These are phyloP conservation scores for Paratilapia polleni DNA, from an alignment of 2,113 vertebrate species.

Conservation along the genomic window DNA sequence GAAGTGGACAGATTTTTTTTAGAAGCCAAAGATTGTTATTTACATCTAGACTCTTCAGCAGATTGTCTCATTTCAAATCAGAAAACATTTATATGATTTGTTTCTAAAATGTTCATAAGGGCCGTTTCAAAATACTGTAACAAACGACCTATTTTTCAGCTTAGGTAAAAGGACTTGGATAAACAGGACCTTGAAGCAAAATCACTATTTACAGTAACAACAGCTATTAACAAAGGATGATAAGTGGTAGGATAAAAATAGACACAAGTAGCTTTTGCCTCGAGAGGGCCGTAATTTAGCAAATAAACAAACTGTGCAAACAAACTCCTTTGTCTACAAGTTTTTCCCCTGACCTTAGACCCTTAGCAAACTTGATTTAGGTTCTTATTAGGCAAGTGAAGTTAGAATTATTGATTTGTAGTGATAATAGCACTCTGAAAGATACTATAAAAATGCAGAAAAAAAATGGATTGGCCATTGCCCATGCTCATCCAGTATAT, in stretches of 20 bases:
- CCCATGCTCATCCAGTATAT: neutral
- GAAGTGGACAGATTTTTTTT: neutral
- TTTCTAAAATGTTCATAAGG: neutral
- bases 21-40: neutral
- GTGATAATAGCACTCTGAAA: neutral
- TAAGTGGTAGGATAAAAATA: slow-evolving; percentile 34
- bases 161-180: slow-evolving; percentile 33
- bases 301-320: slow-evolving; percentile 21
- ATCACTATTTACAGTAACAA: slow-evolving; percentile 42
- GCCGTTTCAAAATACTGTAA: slow-evolving; percentile 23
- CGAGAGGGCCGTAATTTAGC: slow-evolving; percentile 24
- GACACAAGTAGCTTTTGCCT: slow-evolving; percentile 12
- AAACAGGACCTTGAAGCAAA: slow-evolving; percentile 45
- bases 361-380: neutral
- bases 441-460: neutral
- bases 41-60: neutral
- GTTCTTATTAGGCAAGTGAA: neutral
- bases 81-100: neutral
- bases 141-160: slow-evolving; percentile 40
- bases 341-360: slow-evolving; percentile 29
- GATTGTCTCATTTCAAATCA: neutral
- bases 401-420: neutral
- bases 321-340: slow-evolving; percentile 4
- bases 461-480: neutral
- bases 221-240: slow-evolving; percentile 43